Base-by-base conservation (phyloP, 1,140 invertebrate genomes). In the Bombus affinis region DNA sequence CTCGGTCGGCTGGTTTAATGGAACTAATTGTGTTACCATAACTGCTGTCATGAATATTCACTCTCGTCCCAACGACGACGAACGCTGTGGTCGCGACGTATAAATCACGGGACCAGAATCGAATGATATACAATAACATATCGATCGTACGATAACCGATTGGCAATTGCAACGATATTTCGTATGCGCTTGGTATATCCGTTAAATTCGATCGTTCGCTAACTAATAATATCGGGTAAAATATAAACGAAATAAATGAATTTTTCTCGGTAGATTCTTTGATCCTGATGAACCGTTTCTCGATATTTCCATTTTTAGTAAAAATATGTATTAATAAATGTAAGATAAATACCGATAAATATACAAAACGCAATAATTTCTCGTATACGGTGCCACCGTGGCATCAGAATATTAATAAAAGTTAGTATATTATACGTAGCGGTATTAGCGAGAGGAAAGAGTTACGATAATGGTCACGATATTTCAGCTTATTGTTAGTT, bases 11-110 rank as follows among this genome's bases (percentile, higher is more conserved):
- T 32, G 32, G 15, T 79, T 84, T 71, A 71, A 84, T 44, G 37
- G 22, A 53, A 15, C n/a, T 80, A 84, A 84, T 79, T 37, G 37
- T 53, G 68, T 84, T 84, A 85, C 76, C 68, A 72, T 72, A 73
- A 85, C 39, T 47, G 35, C 32, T 39, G 32, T 80, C 68, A 53
- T 73, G 68, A 80, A 80, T 85, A 85, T 73, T 80, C 75, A 42
- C 28, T 70, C 44, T n/a, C 12, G 32, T 72, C 25, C 8, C 42
- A 80, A 79, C 75, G 32, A 39, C 62, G 62, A 83, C 18, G 28
- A 47, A 77, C 37, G 35, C 9, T 9, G 42, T 13, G 13, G 39
- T 25, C 44, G 8, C 35, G 9, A 35, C 4, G 35, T 25, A 39
- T 9, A 57, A 83, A 68, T 83, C 35, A 35, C 22, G 32, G 13